Base-by-base conservation (phyloP, 2,797 vertebrate genomes). In the Nannoperca obscura region DNA sequence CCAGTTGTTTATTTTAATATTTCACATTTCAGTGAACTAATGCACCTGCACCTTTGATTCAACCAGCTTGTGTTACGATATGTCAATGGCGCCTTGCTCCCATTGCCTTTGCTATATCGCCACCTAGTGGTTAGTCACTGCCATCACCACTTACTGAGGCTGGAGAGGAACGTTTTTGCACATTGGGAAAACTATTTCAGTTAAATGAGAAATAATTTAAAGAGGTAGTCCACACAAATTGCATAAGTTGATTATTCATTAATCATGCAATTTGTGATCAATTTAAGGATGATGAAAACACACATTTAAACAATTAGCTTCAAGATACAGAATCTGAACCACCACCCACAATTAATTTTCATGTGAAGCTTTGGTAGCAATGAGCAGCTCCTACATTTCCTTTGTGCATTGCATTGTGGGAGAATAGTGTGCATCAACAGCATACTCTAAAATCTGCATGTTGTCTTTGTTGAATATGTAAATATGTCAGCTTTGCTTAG, bases 91-190 rank as follows among this genome's bases (percentile, higher is more conserved):
- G 6, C 47, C 63, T 36, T 20, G 7, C 34, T 55, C 10, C 4
- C 13, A 54, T 85, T 80, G 1, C 12, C 15, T 3, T 40, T 78
- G 75, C 9, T 62, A 5, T 61, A 7, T 38, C 19, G 1, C 81
- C 85, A 78, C 44, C 89, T 87, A 78, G 85, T 85, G 92, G 81
- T 24, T 1, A 8, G 36, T 24, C 0, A 5, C 4, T 17, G 64
- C 71, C 74, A 84, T 82, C 52, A 79, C 82, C 30, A 40, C 20
- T 0, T 13, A 14, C 2, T 27, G n/a, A 76, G 10, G 8, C 38
- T 5, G 7, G 5, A 10, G 27, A 30, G 8, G 5, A 36, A 14
- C 2, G 5, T 55, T 63, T 10, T 46, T 32, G 11, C 22, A 38
- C 36, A 12, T 52, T 13, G 9, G 0, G 20, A 0, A 13, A 27